Evolutionary conservation across 2,888 invertebrate species (phyloP), one percentile per base, ranked within the genome.

Genomic region (Chrysotoxum bicinctum): DNA sequence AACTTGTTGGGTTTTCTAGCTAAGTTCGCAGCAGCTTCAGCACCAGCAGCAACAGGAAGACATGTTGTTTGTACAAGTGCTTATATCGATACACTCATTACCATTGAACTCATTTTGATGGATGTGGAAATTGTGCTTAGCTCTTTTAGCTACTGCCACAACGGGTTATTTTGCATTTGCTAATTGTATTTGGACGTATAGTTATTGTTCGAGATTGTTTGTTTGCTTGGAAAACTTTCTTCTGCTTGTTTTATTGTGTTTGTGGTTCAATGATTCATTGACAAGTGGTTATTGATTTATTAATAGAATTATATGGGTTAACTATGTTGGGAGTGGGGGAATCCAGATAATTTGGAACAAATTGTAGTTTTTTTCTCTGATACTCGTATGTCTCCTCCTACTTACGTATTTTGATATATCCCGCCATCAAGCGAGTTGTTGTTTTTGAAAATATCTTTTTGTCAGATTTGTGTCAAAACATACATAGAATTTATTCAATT

Each of bases 1-100:
- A 50, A 23, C 30, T 30, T 14, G 9, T 60, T 26, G 30, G 14
- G 43, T 30, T 45, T 26, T 16, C 19, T 50, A 40, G 32, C 52
- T 43, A 32, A 30, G 19, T 40, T 21, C 19, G 14, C 50, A 60
- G 30, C 26, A 58, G 16, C 32, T 50, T 1, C 35, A 50, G 16
- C 32, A 60, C 3, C 35, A 50, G 14, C 58, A 37, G 21, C 35
- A 37, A 14, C 21, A 58, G 21, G 58, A 40, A 54, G 45, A 43
- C 50, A 32, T 56, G 66, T 78, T 78, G 30, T 78, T 78, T 78
- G 78, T 64, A 48, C 21, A 78, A 72, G 56, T 78, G 52, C 37
- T 78, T 78, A 78, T 77, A 60, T 43, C 62, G 62, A 62, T 70
- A 43, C 43, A 52, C 45, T 72, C 72, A 56, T 64, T 72, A 64